phyloP scores from a whole-genome alignment of 2,113 vertebrate species.

The Salminus brasiliensis region DNA sequence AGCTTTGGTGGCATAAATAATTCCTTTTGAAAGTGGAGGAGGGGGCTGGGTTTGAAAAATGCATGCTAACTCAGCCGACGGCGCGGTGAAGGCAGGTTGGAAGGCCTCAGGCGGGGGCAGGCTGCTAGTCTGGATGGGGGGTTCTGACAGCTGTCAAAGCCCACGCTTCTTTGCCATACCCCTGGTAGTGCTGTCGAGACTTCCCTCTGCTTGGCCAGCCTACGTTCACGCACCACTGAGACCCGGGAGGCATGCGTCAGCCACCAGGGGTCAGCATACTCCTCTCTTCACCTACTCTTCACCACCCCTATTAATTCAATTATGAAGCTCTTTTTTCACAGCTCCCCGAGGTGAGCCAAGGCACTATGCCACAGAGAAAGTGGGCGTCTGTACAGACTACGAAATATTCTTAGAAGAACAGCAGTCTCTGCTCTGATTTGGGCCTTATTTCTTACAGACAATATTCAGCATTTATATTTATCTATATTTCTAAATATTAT shows the following conservation, averaged over 20 bases:
- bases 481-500: background rate
- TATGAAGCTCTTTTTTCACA: slow-evolving; percentile 59
- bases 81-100: background rate
- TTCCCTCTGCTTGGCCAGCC: slow-evolving; percentile 18
- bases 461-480: background rate
- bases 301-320: slow-evolving; percentile 67
- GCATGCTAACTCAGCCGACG: slow-evolving; percentile 32
- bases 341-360: slow-evolving; percentile 14
- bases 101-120: slow-evolving; percentile 34
- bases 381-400: slow-evolving; percentile 16
- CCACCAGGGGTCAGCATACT: slow-evolving; percentile 66
- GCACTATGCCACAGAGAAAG: slow-evolving; percentile 3
- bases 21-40: slow-evolving; percentile 51
- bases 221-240: slow-evolving; percentile 22
- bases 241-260: slow-evolving; percentile 46
- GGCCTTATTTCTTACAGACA: background rate
- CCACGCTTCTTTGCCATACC: slow-evolving; percentile 45
- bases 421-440: background rate
- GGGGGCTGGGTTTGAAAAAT: slow-evolving; percentile 47
- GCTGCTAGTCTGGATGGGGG: slow-evolving; percentile 38
- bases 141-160: slow-evolving; percentile 69
- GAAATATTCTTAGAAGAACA: slow-evolving; percentile 29
- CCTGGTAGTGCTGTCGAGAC: slow-evolving; percentile 35
- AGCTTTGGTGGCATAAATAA: slow-evolving; percentile 57
- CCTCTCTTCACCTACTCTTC: slow-evolving; percentile 48